Evolutionary conservation across 2,888 invertebrate species (phyloP).

Genomic region (Tiliacea aurago): DNA sequence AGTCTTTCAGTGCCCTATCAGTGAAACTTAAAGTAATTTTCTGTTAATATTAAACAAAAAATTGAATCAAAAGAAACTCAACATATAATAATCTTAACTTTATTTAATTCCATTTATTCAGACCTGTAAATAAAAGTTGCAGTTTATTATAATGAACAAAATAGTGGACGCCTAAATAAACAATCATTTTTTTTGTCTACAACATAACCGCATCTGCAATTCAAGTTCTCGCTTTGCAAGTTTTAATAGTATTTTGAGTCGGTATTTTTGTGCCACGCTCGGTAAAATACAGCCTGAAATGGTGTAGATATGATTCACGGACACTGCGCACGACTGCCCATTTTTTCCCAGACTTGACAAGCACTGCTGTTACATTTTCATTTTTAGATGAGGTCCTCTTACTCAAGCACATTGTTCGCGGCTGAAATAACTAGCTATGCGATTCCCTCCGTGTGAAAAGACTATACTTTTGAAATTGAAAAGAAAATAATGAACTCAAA

Average conservation of each 20-base stretch:
- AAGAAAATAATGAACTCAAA: neutral
- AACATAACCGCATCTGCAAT: neutral
- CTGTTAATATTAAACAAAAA: too few relatives aligned
- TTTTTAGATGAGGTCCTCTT: neutral
- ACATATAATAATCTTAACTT: too few relatives aligned
- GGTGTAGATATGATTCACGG: slow-evolving; percentile 45
- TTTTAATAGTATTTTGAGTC: slow-evolving; percentile 11
- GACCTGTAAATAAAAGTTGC: neutral
- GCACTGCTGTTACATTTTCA: neutral
- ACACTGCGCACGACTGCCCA: neutral
- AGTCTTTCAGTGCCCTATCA: too few relatives aligned
- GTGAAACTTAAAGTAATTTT: too few relatives aligned
- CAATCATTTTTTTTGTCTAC: neutral
- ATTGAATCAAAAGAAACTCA: too few relatives aligned
- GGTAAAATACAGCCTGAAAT: slow-evolving; percentile 37
- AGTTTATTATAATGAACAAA: neutral
- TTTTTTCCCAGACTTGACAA: slow-evolving; percentile 11
- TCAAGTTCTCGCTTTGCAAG: neutral
- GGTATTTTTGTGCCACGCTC: slow-evolving; percentile 12
- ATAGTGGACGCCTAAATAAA: neutral
- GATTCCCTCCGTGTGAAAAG: too few relatives aligned
- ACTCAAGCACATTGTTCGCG: neutral
- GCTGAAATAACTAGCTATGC: neutral
- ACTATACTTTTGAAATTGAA: neutral
- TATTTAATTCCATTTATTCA: too few relatives aligned